Evolutionary conservation across 2,113 vertebrate genomes (phyloP).

Genomic region (Anoura caudifer): DNA sequence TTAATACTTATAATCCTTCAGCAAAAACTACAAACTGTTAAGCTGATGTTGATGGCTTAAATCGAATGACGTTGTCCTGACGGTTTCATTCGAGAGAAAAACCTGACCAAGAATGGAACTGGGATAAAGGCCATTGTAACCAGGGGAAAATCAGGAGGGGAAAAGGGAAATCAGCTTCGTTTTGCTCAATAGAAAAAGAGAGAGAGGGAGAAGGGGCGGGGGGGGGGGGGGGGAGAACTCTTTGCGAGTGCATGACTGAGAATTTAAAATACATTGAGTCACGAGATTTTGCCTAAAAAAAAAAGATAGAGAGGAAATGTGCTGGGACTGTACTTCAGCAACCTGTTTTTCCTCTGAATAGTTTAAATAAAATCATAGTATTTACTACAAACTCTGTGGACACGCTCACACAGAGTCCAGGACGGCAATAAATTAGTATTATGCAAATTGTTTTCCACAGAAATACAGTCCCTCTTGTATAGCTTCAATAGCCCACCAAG

Average conservation of each 20-base stretch:
- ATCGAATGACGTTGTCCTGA: conserved; percentile 74
- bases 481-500: conserved; percentile 74
- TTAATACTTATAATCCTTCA: conserved; percentile 81
- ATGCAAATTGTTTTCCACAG: conserved; percentile 89
- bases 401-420: conserved; percentile 85
- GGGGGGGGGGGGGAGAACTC: conserved; percentile 46
- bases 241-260: conserved; percentile 78
- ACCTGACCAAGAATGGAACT: conserved; percentile 73
- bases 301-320: conserved; percentile 84
- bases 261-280: conserved; percentile 83
- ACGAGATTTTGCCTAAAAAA: conserved; percentile 87
- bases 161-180: conserved; percentile 67
- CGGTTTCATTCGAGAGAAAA: conserved; percentile 70
- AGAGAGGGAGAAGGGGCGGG: too few relatives aligned
- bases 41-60: conserved; percentile 76
- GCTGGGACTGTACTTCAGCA: conserved; percentile 86
- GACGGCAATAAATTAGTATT: conserved; percentile 95
- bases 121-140: conserved; percentile 75
- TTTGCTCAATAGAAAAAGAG: conserved; percentile 76
- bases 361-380: conserved; percentile 93
- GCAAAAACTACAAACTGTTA: conserved; percentile 74
- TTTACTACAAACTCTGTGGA: conserved; percentile 87
- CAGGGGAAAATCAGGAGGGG: conserved; percentile 57
- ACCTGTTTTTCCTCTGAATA: conserved; percentile 81
- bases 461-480: conserved; percentile 84